These are phyloP conservation scores for Endotricha flammealis DNA, from an alignment of 2,888 invertebrate species.

Conservation along the genomic window DNA sequence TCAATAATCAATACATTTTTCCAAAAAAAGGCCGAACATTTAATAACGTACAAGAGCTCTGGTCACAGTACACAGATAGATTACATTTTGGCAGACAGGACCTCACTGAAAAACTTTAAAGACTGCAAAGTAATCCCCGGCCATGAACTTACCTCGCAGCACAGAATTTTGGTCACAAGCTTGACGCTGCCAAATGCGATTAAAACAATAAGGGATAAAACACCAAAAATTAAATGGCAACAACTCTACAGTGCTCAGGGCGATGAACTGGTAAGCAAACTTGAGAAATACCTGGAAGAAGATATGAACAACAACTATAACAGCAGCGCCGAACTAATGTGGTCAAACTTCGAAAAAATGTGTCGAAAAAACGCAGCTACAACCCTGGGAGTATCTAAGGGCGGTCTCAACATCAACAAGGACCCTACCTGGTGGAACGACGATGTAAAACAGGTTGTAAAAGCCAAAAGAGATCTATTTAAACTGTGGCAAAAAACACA, in stretches of 20 bases:
- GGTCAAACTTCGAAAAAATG: conserved; percentile 1
- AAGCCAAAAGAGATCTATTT: conserved; percentile 11
- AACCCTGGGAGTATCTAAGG: conserved; percentile 4
- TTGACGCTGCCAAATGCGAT: conserved; percentile 2
- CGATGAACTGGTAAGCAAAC: conserved; percentile 1
- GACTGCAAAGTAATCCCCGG: conserved; percentile 2
- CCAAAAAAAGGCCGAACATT: conserved; percentile 8
- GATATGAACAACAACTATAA: neutral
- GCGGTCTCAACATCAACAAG: conserved; percentile 2
- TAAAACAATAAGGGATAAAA: neutral
- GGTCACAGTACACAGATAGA: neutral
- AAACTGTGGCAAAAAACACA: conserved; percentile 10
- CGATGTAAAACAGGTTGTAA: conserved; percentile 9
- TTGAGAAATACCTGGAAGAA: conserved; percentile 8
- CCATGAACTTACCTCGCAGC: neutral
- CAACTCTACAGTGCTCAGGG: neutral
- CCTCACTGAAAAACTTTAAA: neutral
- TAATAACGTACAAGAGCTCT: conserved; percentile 5
- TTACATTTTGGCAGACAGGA: neutral
- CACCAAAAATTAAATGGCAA: conserved; percentile 1
- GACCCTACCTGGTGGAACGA: conserved; percentile 11
- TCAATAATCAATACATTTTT: conserved; percentile 10
- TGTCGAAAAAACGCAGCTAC: neutral
- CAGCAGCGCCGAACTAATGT: neutral
- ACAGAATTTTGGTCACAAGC: conserved; percentile 1